A percentile compares a stretch with the other conserved stretches of the same genome.
Conservation (phyloP, 2,113 vertebrate species). For the Dermatemys mawii region DNA sequence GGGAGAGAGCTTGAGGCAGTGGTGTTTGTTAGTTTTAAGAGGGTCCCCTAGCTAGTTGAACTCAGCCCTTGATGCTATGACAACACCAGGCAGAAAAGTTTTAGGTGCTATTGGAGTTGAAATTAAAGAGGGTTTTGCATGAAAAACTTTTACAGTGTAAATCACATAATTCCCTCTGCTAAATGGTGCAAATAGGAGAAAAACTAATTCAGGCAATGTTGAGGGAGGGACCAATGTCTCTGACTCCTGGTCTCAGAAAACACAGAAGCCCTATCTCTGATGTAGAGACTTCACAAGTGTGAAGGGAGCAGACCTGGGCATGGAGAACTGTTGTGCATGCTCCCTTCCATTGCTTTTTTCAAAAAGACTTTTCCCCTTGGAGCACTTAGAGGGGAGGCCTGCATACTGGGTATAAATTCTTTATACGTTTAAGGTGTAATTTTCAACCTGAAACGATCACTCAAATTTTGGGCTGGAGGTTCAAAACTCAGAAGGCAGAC, state of each 20-base stretch:
- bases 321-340: not conserved
- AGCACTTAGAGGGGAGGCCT: not conserved
- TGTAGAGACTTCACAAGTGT: not conserved
- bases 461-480: not conserved
- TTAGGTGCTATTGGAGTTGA: not conserved
- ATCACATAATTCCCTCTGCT: accelerated
- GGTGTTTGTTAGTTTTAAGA: not conserved
- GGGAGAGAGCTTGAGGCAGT: not conserved
- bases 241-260: not conserved
- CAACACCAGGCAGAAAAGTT: not conserved
- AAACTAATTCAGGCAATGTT: accelerated
- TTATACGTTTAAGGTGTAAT: not conserved
- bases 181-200: not conserved
- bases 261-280: accelerated
- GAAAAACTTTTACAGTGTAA: not conserved
- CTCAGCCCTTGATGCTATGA: not conserved
- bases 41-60: not conserved
- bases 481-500: not conserved
- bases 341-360: too few species aligned
- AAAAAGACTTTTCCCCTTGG: not conserved
- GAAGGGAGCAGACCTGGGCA: not conserved
- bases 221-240: not conserved
- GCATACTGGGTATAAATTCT: not conserved
- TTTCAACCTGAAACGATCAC: not conserved
- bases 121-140: not conserved